Conservation (phyloP, 2,113 vertebrate genomes). For the Macrotus californicus region DNA sequence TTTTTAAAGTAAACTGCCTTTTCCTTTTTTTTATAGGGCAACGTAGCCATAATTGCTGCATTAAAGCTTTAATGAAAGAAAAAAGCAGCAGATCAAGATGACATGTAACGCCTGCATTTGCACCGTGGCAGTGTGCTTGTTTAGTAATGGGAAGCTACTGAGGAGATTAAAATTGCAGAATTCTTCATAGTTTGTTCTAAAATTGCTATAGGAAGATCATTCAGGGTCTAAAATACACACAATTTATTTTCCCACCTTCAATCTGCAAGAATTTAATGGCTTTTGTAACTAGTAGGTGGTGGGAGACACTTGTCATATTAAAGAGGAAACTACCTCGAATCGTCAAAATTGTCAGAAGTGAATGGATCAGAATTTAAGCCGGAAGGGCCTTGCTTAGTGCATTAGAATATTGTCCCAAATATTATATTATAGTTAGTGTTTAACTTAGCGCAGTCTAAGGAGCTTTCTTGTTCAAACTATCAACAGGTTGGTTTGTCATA, state of each 20-base stretch:
- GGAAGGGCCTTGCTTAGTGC: not conserved
- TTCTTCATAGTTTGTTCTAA: slow-evolving; percentile 79
- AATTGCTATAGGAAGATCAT: slow-evolving; percentile 81
- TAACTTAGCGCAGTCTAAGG: slow-evolving; percentile 14
- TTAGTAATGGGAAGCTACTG: slow-evolving; percentile 85
- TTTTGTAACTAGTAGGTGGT: slow-evolving; percentile 70
- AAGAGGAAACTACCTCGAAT: slow-evolving; percentile 63
- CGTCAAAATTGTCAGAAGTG: slow-evolving; percentile 72
- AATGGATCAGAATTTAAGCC: slow-evolving; percentile 45
- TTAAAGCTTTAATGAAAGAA: slow-evolving; percentile 89
- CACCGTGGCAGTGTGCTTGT: slow-evolving; percentile 78
- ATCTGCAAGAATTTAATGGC: slow-evolving; percentile 78
- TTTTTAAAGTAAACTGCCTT: slow-evolving; percentile 90
- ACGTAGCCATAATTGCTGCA: slow-evolving; percentile 86
- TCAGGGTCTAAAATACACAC: slow-evolving; percentile 79
- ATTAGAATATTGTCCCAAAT: slow-evolving; percentile 58
- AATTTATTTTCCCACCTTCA: slow-evolving; percentile 81
- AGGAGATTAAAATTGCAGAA: slow-evolving; percentile 84
- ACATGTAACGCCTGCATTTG: slow-evolving; percentile 81
- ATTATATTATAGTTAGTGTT: not conserved
- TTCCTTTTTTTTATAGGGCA: slow-evolving; percentile 86
- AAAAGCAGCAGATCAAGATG: slow-evolving; percentile 85
- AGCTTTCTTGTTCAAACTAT: slow-evolving; percentile 58
- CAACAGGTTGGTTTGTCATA: slow-evolving; percentile 78
- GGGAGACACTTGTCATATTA: slow-evolving; percentile 63